Evolutionary conservation across 2,113 vertebrate genomes (phyloP), one percentile per base, ranked within the genome.

Genomic region (Cyanoderma ruficeps): DNA sequence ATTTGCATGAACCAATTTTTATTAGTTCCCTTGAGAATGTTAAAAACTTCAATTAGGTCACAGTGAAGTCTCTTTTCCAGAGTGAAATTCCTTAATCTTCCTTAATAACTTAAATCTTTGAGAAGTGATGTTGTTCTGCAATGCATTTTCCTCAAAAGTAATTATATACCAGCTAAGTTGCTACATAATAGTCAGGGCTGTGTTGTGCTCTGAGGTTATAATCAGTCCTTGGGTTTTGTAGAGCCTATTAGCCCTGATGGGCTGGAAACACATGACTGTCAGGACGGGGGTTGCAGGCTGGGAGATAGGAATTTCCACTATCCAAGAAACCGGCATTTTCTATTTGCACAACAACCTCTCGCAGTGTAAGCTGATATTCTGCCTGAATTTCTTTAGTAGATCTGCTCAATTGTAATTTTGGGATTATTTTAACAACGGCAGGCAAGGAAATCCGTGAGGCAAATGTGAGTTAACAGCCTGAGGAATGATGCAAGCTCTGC

Each of bases 11-110:
- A 97, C 94, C 91, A 96, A 92, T 96, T 96, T 97, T 96, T 97
- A 94, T 95, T 96, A 96, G 94, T 95, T 97, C 95, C 94, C 96
- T 59, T 69, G 96, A 97, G 96, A 96, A 95, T 76, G 93, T 72
- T 97, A 96, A 97, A 97, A 97, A 97, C 96, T 95, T 96, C 96
- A 97, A 96, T 97, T 96, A 96, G 96, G 97, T 97, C 97, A 97
- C 94, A 95, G 95, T 35, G 92, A 94, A 97, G 97, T 97, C 95
- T 97, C 95, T 95, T 97, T 97, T 97, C 94, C 96, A 96, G 95
- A 89, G 94, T 86, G 94, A 97, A 97, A 97, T 97, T 97, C 95
- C 95, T 97, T 97, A 96, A 97, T 96, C 97, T 97, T 96, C 94
- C 96, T 97, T 97, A 97, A 97, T 97, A 97, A 97, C 93, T 93